phyloP scores from a whole-genome alignment of 2,113 vertebrate genomes.

The Sisor rabdophorus region DNA sequence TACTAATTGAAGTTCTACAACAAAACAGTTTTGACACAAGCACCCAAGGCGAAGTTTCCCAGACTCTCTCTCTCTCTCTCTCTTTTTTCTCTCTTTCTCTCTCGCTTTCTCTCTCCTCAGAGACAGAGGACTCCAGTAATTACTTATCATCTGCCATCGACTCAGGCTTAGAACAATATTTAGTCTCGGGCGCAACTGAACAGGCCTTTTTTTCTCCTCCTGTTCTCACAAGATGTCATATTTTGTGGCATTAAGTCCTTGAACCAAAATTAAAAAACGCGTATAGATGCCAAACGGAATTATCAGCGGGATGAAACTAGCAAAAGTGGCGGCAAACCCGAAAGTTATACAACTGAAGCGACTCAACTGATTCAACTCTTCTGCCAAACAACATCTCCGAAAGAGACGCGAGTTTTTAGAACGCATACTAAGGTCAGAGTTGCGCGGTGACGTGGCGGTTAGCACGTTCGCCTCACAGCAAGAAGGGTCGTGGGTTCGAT shows the following conservation, averaged over 20 bases:
- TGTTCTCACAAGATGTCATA: slow-evolving; percentile 17
- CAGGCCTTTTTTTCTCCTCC: not conserved
- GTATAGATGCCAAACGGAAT: not conserved
- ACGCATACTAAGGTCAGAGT: no score
- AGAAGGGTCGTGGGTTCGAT: no score
- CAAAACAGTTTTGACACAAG: slow-evolving; percentile 41
- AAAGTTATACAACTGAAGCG: not conserved
- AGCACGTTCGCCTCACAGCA: no score
- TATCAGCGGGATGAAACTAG: not conserved
- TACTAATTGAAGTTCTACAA: slow-evolving; percentile 42
- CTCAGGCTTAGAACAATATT: slow-evolving; percentile 43
- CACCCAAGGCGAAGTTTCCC: slow-evolving; percentile 44
- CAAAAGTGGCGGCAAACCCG: not conserved
- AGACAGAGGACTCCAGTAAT: slow-evolving; percentile 44
- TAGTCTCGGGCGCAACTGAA: slow-evolving; percentile 34
- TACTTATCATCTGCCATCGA: slow-evolving; percentile 42
- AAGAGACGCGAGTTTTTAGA: no score
- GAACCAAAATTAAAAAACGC: slow-evolving; percentile 4
- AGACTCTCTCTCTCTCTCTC: slow-evolving; percentile 9
- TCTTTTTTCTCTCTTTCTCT: no score
- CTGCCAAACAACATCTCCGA: no score
- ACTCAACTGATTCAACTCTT: not conserved
- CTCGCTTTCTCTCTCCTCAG: slow-evolving; percentile 28
- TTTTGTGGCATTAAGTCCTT: slow-evolving; percentile 22
- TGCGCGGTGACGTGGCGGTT: no score